phyloP scores from a whole-genome alignment of 2,113 vertebrate genomes.

The Anguilla japonica region DNA sequence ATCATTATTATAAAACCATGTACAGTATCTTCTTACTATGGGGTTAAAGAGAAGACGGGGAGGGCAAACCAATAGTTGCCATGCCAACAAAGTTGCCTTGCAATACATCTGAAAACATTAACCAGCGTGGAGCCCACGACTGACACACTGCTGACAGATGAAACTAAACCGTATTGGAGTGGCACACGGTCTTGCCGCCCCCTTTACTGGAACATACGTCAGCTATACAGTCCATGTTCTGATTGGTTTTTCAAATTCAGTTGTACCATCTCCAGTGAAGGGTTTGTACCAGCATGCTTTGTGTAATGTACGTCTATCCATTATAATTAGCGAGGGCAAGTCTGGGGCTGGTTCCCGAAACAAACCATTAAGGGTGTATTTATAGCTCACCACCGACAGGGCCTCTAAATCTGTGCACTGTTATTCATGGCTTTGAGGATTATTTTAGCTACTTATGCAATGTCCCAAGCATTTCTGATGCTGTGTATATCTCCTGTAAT shows the following conservation, averaged over 20 bases:
- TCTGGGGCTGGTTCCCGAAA: constrained; percentile 36
- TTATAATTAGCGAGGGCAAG: constrained; percentile 12
- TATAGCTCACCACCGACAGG: constrained; percentile 36
- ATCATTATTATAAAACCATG: neutral
- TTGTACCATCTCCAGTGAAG: neutral
- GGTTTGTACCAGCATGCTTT: neutral
- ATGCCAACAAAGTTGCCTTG: neutral
- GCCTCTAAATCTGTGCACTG: constrained; percentile 30
- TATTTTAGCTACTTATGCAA: constrained; percentile 11
- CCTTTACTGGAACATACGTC: neutral
- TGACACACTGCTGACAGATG: neutral
- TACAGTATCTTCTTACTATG: neutral
- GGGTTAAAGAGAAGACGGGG: neutral
- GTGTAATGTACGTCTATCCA: neutral
- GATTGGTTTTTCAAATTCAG: neutral
- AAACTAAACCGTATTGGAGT: neutral
- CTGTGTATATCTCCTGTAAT: neutral
- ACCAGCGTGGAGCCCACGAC: neutral
- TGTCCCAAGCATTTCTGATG: neutral
- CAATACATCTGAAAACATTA: neutral
- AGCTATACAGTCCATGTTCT: neutral
- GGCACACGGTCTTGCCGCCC: neutral
- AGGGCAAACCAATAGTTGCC: neutral
- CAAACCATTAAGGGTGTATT: constrained; percentile 40
- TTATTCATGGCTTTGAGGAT: constrained; percentile 1